phyloP scores from a whole-genome alignment of 2,888 invertebrate genomes.

The Oxyteleia sp. region DNA sequence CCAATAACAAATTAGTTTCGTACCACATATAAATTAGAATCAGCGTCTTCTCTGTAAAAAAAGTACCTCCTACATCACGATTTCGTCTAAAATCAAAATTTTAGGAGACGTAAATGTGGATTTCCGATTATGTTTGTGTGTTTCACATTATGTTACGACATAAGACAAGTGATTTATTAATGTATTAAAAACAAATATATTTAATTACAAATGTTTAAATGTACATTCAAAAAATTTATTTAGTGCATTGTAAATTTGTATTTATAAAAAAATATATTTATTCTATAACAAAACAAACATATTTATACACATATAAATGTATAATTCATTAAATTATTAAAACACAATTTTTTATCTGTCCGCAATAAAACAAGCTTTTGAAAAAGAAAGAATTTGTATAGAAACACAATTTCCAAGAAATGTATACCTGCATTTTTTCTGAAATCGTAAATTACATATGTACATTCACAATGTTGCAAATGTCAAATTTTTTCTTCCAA shows the following conservation, averaged over 20 bases:
- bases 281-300: too few species aligned
- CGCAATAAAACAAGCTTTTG: too few species aligned
- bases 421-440: slow-evolving; percentile 27
- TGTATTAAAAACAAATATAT: too few species aligned
- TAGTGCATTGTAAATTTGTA: too few species aligned
- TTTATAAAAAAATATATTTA: too few species aligned
- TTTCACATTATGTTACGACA: not conserved
- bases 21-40: slow-evolving; percentile 26
- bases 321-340: too few species aligned
- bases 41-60: slow-evolving; percentile 11
- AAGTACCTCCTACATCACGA: slow-evolving; percentile 29
- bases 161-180: too few species aligned
- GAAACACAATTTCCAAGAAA: slow-evolving; percentile 46
- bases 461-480: slow-evolving; percentile 18
- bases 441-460: slow-evolving; percentile 42
- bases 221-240: too few species aligned
- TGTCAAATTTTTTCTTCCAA: slow-evolving; percentile 38
- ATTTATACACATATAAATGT: too few species aligned
- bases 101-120: slow-evolving; percentile 13
- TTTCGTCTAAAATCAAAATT: slow-evolving; percentile 26
- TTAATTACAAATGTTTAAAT: too few species aligned
- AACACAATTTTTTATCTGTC: too few species aligned
- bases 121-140: not conserved
- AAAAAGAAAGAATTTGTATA: too few species aligned
- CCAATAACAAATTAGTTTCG: slow-evolving; percentile 19